A percentile compares a stretch with the other conserved stretches of the same genome.
These are phyloP conservation scores for Cremastobaeus sp. DNA, from an alignment of 2,888 invertebrate species.

Conservation along the genomic window DNA sequence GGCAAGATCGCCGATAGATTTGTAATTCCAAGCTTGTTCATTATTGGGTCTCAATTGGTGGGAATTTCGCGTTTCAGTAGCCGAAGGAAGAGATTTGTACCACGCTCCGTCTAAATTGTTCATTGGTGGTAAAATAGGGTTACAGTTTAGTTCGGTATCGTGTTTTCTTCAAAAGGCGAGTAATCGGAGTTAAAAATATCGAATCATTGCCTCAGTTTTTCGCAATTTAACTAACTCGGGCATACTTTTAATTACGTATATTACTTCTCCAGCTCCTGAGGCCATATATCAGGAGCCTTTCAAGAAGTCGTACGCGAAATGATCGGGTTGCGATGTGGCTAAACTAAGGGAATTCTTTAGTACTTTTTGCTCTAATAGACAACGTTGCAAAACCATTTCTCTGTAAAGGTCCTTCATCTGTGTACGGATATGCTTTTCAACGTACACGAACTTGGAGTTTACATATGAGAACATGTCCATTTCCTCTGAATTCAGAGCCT, in stretches of 20 bases:
- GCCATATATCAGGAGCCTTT: no score
- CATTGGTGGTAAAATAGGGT: not conserved
- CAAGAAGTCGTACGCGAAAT: not conserved
- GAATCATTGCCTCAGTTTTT: not conserved
- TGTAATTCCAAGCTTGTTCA: not conserved
- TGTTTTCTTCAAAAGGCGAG: slow-evolving; percentile 53
- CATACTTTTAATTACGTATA: not conserved
- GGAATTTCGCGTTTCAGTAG: not conserved
- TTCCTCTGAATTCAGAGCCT: slow-evolving; percentile 3
- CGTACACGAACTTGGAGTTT: slow-evolving; percentile 65
- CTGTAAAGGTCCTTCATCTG: not conserved
- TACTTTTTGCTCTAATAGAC: no score
- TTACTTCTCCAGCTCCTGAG: not conserved
- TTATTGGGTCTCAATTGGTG: slow-evolving; percentile 8
- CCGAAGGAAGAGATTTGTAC: slow-evolving; percentile 49
- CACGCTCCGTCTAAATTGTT: not conserved
- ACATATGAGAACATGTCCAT: slow-evolving; percentile 60
- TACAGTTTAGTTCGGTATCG: slow-evolving; percentile 57
- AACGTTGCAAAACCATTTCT: not conserved
- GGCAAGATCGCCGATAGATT: no score
- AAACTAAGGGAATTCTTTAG: not conserved
- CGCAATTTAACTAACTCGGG: not conserved
- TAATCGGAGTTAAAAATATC: slow-evolving; percentile 59
- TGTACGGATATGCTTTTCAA: no score
- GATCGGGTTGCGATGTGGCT: not conserved